phyloP scores from a whole-genome alignment of 2,797 vertebrate species.

The Dendrocincla tyrannina region DNA sequence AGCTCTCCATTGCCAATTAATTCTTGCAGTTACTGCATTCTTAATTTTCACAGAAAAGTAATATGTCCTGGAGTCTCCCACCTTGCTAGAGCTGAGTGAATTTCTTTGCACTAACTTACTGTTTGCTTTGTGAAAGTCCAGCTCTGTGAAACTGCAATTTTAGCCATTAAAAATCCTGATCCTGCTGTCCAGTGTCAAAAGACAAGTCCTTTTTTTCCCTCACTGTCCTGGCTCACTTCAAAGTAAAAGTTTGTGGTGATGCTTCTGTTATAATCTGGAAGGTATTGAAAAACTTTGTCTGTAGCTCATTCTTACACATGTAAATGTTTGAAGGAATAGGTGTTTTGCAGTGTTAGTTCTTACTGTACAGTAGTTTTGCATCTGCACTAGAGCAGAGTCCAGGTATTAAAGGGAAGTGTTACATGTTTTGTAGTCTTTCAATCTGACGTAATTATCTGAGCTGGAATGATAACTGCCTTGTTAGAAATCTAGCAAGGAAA shows the following conservation, averaged over 20 bases:
- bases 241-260: neutral
- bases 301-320: neutral
- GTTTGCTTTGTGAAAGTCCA: neutral
- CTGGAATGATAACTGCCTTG: neutral
- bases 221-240: neutral
- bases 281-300: accelerated
- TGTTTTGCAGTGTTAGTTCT: neutral
- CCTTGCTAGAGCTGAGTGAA: neutral
- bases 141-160: neutral
- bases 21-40: neutral
- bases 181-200: neutral
- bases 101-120: neutral
- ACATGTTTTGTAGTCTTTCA: neutral
- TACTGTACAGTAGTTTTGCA: neutral
- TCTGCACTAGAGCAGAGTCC: neutral
- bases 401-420: neutral
- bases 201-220: neutral
- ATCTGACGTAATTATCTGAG: neutral
- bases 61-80: neutral
- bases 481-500: neutral
- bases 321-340: neutral
- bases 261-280: neutral
- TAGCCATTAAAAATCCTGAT: neutral
- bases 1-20: neutral
- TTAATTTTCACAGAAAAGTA: neutral